Evolutionary conservation across 2,888 invertebrate genomes (phyloP), one percentile per base, ranked within the genome.

Genomic region (Exephanes ischioxanthus): DNA sequence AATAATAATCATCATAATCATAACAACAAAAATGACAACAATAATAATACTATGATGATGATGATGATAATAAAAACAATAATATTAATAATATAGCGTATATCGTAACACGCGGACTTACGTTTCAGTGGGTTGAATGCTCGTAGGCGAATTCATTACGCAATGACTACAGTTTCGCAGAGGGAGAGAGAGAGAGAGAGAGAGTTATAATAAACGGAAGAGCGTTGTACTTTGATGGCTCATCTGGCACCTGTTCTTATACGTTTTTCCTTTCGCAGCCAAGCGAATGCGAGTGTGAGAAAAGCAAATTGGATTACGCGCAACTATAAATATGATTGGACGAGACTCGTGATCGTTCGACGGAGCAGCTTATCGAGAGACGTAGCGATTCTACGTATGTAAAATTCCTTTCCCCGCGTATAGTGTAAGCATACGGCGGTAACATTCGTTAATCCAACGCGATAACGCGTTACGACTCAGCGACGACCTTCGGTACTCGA

Each of bases 281-380:
- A 26, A 73, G 58, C 26, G 22, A 45, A 9, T 7, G 16, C n/a
- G 3, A 30, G 6, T 22, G 37, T 14, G 19, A 11, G 16, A 73
- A 61, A 58, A 4, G 58, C 58, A 61, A 61, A 58, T 41, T 58
- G 73, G 41, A 16, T 58, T 26, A 58, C 16, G 26, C 14, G 26
- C 26, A 41, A 41, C 73, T 11, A 73, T 45, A 73, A 41, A 73
- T 73, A 33, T 45, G 9, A n/a, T 41, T 58, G 7, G 26, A 61
- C 26, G 61, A 45, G 73, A 26, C 41, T 55, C 45, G 26, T 41
- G 73, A 55, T 45, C 22, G 22, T 72, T 58, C 6, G 37, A 16
- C 22, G 41, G n/a, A 37, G 33, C 22, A 37, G 33, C 22, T 58
- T 58, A 37, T 41, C 55, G n/a, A 9, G 45, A 55, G 3, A 7